Base-by-base conservation (phyloP, 2,797 vertebrate genomes). In the Spinus olivaceus region DNA sequence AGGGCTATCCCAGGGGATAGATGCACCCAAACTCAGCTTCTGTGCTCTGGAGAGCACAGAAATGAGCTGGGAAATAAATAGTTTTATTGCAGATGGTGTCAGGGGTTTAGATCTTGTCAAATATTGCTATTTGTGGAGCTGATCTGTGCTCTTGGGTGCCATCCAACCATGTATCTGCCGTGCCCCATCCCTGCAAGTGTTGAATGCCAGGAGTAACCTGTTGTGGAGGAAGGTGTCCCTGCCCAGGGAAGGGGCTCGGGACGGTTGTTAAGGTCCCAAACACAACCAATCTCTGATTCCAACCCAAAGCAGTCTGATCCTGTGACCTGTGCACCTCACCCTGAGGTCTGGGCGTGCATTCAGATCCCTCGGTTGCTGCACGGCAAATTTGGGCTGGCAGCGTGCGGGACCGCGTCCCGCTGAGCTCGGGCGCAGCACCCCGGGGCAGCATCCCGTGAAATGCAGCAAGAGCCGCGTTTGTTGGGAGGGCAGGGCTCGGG, bases 291-390 rank as follows among this genome's bases (percentile, higher is more conserved):
- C 19, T 3, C 0, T 25, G 28, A n/a, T n/a, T 54, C 16, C 50
- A 33, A 10, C 19, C 16, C 19, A 42, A 41, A 41, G 41, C 41
- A 18, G 41, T 42, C 41, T 42, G 30, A 18, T 33, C 39, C 11
- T 30, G 12, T 7, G 47, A 32, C 12, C 28, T 2, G 39, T 1
- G 9, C 5, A 3, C 50, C 42, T 53, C 22, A 1, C 71, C 54
- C 33, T 6, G 54, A 33, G 47, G 25, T 4, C 2, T 3, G 14
- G 25, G 2, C 5, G 30, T 1, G 12, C n/a, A 1, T 3, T 28
- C 0, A 4, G 27, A 27, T 2, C 14, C 59, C 19, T 8, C 14
- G 0, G 1, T 0, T 6, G n/a, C 17, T 8, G 63, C 27, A 0
- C 0, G n/a, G 44, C 44, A 11, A 18, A 16, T 14, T 22, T 4